A percentile compares a stretch with the other conserved stretches of the same genome.
Evolutionary conservation across 2,888 invertebrate genomes (phyloP).

Genomic region (Epirrita christyi): DNA sequence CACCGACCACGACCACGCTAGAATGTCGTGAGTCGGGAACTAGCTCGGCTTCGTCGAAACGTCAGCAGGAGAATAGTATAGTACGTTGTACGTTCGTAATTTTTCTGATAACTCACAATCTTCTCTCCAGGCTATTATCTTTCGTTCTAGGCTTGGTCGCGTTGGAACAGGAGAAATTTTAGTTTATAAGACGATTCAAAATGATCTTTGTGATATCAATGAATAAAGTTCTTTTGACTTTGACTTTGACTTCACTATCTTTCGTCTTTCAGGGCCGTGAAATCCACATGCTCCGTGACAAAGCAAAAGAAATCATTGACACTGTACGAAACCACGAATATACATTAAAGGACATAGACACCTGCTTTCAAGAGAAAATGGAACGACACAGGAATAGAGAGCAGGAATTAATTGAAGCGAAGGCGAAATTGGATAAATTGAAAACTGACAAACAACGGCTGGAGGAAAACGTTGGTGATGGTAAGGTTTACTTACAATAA

Average conservation of each 20-base stretch:
- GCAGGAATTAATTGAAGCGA: slow-evolving; percentile 74
- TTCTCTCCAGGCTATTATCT: too few relatives aligned
- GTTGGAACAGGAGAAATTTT: too few relatives aligned
- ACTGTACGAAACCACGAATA: slow-evolving; percentile 62
- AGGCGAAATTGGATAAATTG: slow-evolving; percentile 80
- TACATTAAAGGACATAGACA: slow-evolving; percentile 64
- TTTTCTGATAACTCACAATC: too few relatives aligned
- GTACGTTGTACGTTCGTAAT: too few relatives aligned
- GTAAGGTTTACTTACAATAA: slow-evolving; percentile 69
- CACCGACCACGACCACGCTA: too few relatives aligned
- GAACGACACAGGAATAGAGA: slow-evolving; percentile 76
- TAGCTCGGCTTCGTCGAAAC: too few relatives aligned
- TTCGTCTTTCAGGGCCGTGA: slow-evolving; percentile 59
- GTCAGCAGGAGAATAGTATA: too few relatives aligned
- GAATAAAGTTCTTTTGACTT: too few relatives aligned
- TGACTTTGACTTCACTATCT: neutral
- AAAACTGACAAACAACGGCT: slow-evolving; percentile 72
- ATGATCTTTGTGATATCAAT: too few relatives aligned
- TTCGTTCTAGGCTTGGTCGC: too few relatives aligned
- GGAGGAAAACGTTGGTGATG: slow-evolving; percentile 75
- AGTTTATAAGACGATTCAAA: too few relatives aligned
- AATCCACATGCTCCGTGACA: slow-evolving; percentile 62
- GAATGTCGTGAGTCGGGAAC: too few relatives aligned
- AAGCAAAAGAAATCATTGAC: slow-evolving; percentile 62
- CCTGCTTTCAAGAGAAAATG: slow-evolving; percentile 71